Conservation (phyloP, 1,140 invertebrate genomes). For the Mactra quadrangularis region DNA sequence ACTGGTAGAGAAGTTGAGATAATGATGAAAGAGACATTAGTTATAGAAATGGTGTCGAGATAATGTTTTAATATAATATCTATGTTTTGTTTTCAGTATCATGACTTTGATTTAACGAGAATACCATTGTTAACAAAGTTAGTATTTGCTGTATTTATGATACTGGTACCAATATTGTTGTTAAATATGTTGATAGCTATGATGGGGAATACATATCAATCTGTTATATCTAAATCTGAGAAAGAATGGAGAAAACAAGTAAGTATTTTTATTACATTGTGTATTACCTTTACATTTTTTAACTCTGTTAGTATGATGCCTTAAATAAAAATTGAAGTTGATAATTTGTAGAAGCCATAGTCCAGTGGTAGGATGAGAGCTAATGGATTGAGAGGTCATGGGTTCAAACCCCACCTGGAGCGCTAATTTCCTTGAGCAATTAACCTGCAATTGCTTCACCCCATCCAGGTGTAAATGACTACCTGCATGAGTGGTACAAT, state of each 20-base stretch:
- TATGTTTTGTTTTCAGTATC: slow-evolving; percentile 89
- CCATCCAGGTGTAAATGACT: no score
- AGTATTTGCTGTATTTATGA: slow-evolving; percentile 98
- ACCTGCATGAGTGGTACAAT: no score
- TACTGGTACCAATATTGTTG: slow-evolving; percentile 96
- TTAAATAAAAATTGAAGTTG: background rate
- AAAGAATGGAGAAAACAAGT: slow-evolving; percentile 99
- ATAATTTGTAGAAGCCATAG: no score
- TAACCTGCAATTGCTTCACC: no score
- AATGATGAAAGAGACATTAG: no score
- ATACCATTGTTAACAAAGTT: slow-evolving; percentile 96
- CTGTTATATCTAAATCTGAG: slow-evolving; percentile 97
- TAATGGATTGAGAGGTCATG: no score
- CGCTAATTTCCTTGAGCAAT: no score
- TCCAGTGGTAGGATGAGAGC: no score
- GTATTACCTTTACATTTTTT: background rate
- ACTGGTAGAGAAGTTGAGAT: no score
- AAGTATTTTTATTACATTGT: slow-evolving; percentile 50
- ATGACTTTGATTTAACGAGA: slow-evolving; percentile 93
- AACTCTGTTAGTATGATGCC: background rate
- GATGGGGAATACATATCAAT: slow-evolving; percentile 86
- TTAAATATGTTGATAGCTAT: slow-evolving; percentile 86
- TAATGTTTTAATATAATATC: no score
- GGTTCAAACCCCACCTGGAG: no score
- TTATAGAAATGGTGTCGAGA: no score